Evolutionary conservation across 1,140 invertebrate genomes (phyloP).

Genomic region (Ostrea edulis): DNA sequence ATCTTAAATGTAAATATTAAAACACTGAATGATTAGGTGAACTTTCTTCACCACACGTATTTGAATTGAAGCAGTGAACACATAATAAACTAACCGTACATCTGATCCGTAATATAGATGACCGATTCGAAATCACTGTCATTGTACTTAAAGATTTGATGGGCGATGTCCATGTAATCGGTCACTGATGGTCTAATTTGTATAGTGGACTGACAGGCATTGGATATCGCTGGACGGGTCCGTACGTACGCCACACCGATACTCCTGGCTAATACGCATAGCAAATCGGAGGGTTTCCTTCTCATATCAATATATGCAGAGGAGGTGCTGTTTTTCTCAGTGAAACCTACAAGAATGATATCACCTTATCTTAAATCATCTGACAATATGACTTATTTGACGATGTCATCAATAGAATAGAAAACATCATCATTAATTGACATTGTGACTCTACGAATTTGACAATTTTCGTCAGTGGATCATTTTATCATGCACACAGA

Average conservation of each 20-base stretch:
- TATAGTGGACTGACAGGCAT: neutral
- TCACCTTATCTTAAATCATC: too few species aligned
- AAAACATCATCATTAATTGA: too few species aligned
- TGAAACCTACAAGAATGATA: neutral
- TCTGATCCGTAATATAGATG: slow-evolving; percentile 1
- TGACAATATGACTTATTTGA: too few species aligned
- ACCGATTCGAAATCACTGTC: neutral
- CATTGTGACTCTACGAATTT: too few species aligned
- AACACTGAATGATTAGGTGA: neutral
- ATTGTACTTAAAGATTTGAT: slow-evolving; percentile 21
- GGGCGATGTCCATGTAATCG: slow-evolving; percentile 33
- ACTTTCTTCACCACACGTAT: neutral
- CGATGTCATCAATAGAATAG: too few species aligned
- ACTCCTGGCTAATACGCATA: slow-evolving; percentile 1
- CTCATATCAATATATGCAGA: slow-evolving; percentile 36
- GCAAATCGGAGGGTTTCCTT: slow-evolving; percentile 1
- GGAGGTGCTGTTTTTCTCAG: neutral
- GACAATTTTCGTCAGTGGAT: too few species aligned
- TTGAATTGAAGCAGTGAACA: neutral
- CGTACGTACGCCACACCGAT: slow-evolving; percentile 10
- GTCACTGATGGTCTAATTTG: slow-evolving; percentile 29
- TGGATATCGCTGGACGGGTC: neutral
- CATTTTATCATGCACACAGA: too few species aligned
- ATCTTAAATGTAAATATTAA: too few species aligned
- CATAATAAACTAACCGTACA: slow-evolving; percentile 8